Percentiles rank a stretch among this genome's conserved stretches.
Evolutionary conservation across 2,113 vertebrate genomes (phyloP).

Genomic region (Carassius gibelio): DNA sequence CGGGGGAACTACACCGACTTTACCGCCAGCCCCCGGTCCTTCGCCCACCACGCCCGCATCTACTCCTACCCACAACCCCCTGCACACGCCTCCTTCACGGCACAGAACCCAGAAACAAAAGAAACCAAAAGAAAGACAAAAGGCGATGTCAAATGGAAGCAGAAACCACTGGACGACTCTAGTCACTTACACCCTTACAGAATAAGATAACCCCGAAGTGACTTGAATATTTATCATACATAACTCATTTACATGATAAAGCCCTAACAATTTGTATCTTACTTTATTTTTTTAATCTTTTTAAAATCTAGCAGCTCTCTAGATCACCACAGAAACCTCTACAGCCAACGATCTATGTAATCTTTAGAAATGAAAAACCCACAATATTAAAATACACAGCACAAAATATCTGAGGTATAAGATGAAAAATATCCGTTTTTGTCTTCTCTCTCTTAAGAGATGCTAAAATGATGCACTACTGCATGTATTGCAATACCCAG

Average conservation of each 20-base stretch:
- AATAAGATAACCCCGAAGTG: constrained; percentile 85
- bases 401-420: constrained; percentile 99
- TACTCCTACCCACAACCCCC: constrained; percentile 35
- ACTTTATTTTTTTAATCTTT: constrained; percentile 56
- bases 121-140: constrained; percentile 36
- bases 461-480: constrained; percentile 94
- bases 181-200: constrained; percentile 90
- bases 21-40: background rate
- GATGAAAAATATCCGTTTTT: constrained; percentile 94
- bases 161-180: constrained; percentile 80
- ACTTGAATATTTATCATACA: constrained; percentile 86
- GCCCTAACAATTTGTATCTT: constrained; percentile 86
- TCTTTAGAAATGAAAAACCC: constrained; percentile 96
- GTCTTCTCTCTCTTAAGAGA: constrained; percentile 86
- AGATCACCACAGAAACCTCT: constrained; percentile 91
- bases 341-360: constrained; percentile 92
- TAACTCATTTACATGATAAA: constrained; percentile 89
- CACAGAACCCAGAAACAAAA: constrained; percentile 48
- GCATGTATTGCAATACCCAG: constrained; percentile 96
- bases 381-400: constrained; percentile 99
- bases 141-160: constrained; percentile 74
- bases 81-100: background rate
- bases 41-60: background rate
- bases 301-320: constrained; percentile 87
- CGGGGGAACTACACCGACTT: constrained; percentile 41